Conservation (phyloP, 1,140 invertebrate genomes). For the Hypsibius dujardini region DNA sequence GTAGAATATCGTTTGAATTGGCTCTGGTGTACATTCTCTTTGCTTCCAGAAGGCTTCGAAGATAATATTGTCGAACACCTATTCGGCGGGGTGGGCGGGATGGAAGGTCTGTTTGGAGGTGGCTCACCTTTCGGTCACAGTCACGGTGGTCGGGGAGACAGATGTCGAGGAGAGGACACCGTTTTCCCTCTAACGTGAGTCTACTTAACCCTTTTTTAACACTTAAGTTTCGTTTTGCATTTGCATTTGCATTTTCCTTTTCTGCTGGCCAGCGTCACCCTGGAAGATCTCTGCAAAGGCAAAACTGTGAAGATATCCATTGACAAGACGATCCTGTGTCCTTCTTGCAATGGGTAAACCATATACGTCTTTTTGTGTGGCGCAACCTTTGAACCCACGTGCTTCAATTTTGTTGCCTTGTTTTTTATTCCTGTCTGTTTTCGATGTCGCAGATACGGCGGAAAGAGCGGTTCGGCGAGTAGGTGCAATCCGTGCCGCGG, state of each 20-base stretch:
- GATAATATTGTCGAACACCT: conserved; percentile 44
- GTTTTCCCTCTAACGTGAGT: conserved; percentile 23
- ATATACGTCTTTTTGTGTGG: too few species aligned
- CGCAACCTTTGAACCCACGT: conserved; percentile 23
- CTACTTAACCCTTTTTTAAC: not conserved
- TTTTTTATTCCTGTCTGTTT: conserved; percentile 20
- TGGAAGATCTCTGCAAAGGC: conserved; percentile 37
- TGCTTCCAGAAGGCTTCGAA: conserved; percentile 28
- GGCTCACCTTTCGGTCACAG: not conserved
- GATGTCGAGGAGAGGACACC: conserved; percentile 17
- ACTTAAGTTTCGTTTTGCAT: not conserved
- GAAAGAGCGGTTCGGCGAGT: conserved; percentile 28
- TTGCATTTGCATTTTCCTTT: conserved; percentile 19
- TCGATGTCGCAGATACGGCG: conserved; percentile 29
- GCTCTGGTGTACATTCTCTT: conserved; percentile 1
- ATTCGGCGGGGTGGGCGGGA: conserved; percentile 37
- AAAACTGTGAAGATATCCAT: conserved; percentile 36
- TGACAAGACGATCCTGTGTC: conserved; percentile 34
- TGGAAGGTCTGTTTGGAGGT: conserved; percentile 20
- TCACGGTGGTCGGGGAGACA: not conserved
- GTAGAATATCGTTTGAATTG: too few species aligned
- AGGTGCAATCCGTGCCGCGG: conserved; percentile 32
- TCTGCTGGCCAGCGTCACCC: conserved; percentile 30
- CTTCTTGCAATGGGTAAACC: conserved; percentile 35
- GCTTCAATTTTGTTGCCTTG: not conserved